A percentile compares a stretch with the other conserved stretches of the same genome.
Evolutionary conservation across 2,113 vertebrate genomes (phyloP).

Genomic region (Pyrgilauda ruficollis): DNA sequence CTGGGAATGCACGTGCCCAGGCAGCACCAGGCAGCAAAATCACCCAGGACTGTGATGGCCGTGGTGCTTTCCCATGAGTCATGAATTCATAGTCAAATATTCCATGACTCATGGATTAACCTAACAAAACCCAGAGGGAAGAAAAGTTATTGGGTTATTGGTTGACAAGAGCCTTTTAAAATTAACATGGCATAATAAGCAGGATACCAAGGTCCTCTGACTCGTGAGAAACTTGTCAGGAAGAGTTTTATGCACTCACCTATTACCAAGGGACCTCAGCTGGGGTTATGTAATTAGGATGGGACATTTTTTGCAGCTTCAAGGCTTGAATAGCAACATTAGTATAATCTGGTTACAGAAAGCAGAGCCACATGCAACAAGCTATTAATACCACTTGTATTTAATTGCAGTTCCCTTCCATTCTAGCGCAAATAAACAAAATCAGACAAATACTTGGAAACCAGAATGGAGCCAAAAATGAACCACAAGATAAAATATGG

Average conservation of each 20-base stretch:
- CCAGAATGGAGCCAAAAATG: background rate
- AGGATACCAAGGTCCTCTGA: background rate
- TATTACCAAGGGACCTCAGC: background rate
- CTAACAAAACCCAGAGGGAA: constrained; percentile 22
- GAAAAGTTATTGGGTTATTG: background rate
- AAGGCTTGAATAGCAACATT: background rate
- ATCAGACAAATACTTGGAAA: background rate
- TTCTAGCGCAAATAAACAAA: background rate
- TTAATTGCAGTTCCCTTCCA: background rate
- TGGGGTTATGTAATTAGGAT: background rate
- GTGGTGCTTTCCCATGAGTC: constrained; percentile 36
- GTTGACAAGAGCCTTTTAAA: constrained; percentile 21
- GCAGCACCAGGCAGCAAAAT: background rate
- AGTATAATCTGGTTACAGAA: background rate
- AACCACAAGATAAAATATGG: background rate
- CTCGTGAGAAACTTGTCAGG: background rate
- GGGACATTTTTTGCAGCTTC: constrained; percentile 5
- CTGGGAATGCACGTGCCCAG: background rate
- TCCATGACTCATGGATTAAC: constrained; percentile 40
- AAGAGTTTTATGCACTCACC: background rate
- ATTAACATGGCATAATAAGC: background rate
- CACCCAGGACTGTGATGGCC: background rate
- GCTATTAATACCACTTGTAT: background rate
- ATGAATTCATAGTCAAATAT: background rate
- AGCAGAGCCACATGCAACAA: background rate